A percentile compares a stretch with the other conserved stretches of the same genome.
Evolutionary conservation across 1,140 invertebrate genomes (phyloP).

Genomic region (Aphelenchoides besseyi): DNA sequence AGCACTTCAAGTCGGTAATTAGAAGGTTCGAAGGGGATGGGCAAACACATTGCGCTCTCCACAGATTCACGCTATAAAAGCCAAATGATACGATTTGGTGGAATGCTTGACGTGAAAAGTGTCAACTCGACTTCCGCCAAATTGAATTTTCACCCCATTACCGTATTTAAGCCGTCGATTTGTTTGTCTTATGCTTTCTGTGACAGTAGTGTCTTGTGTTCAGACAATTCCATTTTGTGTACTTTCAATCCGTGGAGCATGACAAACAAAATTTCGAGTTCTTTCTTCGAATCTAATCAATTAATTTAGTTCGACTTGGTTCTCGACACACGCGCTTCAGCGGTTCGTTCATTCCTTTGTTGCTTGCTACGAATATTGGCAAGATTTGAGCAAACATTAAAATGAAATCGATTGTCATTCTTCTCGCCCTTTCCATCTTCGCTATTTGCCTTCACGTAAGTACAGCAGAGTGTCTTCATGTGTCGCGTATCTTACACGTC

Average conservation of each 20-base stretch:
- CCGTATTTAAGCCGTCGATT: too few species aligned
- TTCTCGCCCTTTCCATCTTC: neutral
- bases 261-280: neutral
- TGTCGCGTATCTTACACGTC: too few species aligned
- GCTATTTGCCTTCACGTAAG: neutral
- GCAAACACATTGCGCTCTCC: neutral
- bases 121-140: neutral
- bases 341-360: neutral
- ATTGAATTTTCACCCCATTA: too few species aligned
- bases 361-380: neutral
- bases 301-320: slow-evolving; percentile 10
- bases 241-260: neutral
- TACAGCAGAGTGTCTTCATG: neutral
- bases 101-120: neutral
- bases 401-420: neutral
- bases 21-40: neutral
- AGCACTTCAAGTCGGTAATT: neutral
- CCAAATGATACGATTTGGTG: neutral
- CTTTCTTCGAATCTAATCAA: neutral
- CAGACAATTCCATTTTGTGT: neutral
- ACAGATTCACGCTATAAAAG: neutral
- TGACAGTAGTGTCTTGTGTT: neutral
- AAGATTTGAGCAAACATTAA: neutral
- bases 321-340: neutral
- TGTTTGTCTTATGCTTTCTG: neutral